Conservation (phyloP, 2,113 vertebrate species). For the Gadus macrocephalus region DNA sequence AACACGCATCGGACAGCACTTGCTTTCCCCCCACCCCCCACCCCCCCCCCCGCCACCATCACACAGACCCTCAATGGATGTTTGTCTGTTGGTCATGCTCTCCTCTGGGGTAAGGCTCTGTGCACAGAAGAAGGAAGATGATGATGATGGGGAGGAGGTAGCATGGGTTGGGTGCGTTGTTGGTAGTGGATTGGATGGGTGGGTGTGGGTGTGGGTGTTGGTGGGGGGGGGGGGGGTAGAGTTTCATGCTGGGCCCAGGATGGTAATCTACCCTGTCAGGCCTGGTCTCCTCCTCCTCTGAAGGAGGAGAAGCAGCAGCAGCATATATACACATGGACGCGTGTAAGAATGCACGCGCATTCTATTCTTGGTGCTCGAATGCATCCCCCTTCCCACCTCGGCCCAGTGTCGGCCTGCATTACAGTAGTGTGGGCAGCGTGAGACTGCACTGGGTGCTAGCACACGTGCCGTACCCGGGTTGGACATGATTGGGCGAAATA, state of each 20-base stretch:
- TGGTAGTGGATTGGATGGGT: constrained; percentile 2
- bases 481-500: too few relatives aligned
- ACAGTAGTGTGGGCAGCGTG: constrained; percentile 41
- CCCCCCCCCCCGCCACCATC: too few relatives aligned
- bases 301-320: background rate
- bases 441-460: constrained; percentile 10
- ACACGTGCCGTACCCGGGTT: background rate
- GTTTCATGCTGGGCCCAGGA: constrained; percentile 49
- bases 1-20: constrained; percentile 35
- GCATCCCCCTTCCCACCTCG: too few relatives aligned
- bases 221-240: constrained; percentile 39
- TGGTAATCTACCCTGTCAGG: constrained; percentile 53
- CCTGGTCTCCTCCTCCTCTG: constrained; percentile 34
- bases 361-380: constrained; percentile 65
- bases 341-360: constrained; percentile 46
- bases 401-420: constrained; percentile 53
- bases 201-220: constrained; percentile 10
- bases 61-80: constrained; percentile 37
- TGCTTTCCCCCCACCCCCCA: constrained; percentile 7
- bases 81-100: constrained; percentile 26
- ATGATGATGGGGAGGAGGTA: too few relatives aligned
- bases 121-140: too few relatives aligned
- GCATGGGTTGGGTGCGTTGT: background rate
- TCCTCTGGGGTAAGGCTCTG: too few relatives aligned
- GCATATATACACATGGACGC: constrained; percentile 22